phyloP scores from a whole-genome alignment of 2,113 vertebrate genomes.

The Oreotragus oreotragus region DNA sequence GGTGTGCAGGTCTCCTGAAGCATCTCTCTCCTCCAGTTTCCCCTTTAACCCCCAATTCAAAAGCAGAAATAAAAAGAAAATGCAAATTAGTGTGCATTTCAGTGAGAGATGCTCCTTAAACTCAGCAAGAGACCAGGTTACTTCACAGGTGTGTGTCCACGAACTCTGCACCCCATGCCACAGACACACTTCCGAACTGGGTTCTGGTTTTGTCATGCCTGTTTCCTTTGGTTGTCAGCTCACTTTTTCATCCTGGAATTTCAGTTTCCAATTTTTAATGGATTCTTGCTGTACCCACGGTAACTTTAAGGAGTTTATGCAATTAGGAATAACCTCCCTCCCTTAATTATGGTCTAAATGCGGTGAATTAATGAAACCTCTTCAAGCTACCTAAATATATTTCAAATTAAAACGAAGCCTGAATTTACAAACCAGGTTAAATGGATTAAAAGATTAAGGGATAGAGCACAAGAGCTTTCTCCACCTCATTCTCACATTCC shows the following conservation, averaged over 20 bases:
- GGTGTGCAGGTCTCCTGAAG: background rate
- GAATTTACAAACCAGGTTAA: conserved; percentile 62
- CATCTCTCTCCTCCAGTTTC: background rate
- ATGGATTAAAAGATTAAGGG: conserved; percentile 61
- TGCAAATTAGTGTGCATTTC: background rate
- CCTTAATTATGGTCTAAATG: background rate
- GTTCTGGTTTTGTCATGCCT: background rate
- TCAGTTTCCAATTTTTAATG: background rate
- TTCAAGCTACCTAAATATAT: conserved; percentile 24
- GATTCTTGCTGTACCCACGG: background rate
- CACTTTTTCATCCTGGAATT: background rate
- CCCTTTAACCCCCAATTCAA: background rate
- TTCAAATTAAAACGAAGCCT: background rate
- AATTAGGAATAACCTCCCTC: background rate
- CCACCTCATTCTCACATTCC: conserved; percentile 28
- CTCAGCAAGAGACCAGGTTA: background rate
- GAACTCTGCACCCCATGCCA: background rate
- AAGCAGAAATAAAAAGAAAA: background rate
- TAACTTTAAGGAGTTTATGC: background rate
- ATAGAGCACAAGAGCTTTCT: background rate
- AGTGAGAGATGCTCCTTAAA: background rate
- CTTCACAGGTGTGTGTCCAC: background rate
- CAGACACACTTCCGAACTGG: background rate
- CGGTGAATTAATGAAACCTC: conserved; percentile 3
- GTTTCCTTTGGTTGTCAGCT: background rate